phyloP scores from a whole-genome alignment of 2,888 invertebrate genomes.

The Opisthograptis luteolata region DNA sequence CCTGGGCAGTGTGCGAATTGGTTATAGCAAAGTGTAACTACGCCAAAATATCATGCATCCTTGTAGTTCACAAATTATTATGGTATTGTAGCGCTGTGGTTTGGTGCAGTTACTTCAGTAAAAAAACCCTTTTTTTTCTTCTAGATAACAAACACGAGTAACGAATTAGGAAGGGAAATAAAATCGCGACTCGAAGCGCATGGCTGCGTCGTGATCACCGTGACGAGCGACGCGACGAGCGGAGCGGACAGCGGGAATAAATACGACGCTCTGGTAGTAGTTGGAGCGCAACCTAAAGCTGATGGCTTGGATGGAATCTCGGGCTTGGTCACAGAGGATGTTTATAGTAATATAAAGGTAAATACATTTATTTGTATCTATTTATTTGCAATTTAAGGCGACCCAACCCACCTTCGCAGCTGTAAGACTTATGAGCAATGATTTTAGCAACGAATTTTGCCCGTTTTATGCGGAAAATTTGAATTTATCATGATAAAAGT shows the following conservation, averaged over 20 bases:
- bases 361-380: neutral
- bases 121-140: constrained; percentile 4
- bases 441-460: too few relatives aligned
- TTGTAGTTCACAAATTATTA: too few relatives aligned
- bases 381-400: neutral
- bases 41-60: too few relatives aligned
- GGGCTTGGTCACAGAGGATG: constrained; percentile 62
- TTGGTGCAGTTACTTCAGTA: neutral
- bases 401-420: too few relatives aligned
- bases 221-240: constrained; percentile 41
- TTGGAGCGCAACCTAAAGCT: constrained; percentile 59
- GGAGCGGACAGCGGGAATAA: constrained; percentile 37
- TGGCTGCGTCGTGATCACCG: constrained; percentile 60
- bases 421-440: too few relatives aligned
- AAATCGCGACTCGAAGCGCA: constrained; percentile 55
- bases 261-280: constrained; percentile 67
- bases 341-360: constrained; percentile 71
- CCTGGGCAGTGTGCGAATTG: too few relatives aligned
- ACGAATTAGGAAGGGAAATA: constrained; percentile 60
- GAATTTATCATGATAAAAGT: too few relatives aligned
- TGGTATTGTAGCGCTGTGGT: neutral
- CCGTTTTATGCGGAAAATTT: too few relatives aligned
- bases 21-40: too few relatives aligned
- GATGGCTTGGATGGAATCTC: constrained; percentile 60
- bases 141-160: constrained; percentile 62